phyloP scores from a whole-genome alignment of 2,797 vertebrate species.

The Syncerus caffer region DNA sequence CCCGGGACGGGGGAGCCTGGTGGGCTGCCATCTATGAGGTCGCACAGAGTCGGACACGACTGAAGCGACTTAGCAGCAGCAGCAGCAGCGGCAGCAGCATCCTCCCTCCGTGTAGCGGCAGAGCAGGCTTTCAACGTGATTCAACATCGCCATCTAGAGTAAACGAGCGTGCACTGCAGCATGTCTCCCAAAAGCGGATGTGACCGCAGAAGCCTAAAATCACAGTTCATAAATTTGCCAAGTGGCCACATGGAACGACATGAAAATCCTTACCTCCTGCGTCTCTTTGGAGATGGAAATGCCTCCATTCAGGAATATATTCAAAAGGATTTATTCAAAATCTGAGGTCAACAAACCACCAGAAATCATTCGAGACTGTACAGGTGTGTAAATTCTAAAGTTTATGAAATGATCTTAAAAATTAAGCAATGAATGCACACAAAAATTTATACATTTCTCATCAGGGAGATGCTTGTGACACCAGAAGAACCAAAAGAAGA shows the following conservation, averaged over 20 bases:
- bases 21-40: too few relatives aligned
- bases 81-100: too few relatives aligned
- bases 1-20: too few relatives aligned
- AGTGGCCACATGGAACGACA: accelerated
- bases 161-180: background rate
- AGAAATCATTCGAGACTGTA: background rate
- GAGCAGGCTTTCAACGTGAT: background rate
- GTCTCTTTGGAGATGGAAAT: background rate
- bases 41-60: too few relatives aligned
- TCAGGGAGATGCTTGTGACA: background rate
- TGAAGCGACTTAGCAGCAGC: too few relatives aligned
- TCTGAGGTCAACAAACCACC: background rate
- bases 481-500: background rate
- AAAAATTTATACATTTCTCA: background rate
- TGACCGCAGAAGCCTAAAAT: background rate
- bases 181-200: background rate
- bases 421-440: background rate
- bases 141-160: conserved; percentile 54
- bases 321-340: background rate
- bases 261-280: background rate
- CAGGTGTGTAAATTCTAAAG: background rate
- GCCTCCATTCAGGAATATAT: background rate
- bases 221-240: background rate
- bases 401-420: background rate
- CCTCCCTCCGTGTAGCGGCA: accelerated